These are phyloP conservation scores for Epinephelus moara DNA, from an alignment of 2,113 vertebrate genomes.

Conservation along the genomic window DNA sequence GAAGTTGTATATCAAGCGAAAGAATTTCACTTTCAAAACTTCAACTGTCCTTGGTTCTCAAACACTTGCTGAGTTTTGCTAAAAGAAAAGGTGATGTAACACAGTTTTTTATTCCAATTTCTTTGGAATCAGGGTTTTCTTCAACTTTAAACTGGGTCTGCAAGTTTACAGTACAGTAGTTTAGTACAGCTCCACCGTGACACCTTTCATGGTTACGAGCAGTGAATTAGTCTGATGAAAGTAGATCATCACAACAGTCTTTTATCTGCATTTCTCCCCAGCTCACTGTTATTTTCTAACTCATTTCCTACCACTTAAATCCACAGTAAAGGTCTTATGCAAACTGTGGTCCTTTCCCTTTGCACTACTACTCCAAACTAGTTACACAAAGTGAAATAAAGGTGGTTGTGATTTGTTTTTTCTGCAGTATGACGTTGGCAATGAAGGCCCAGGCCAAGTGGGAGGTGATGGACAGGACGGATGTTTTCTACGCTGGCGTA, in stretches of 20 bases:
- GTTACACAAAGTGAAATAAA: neutral
- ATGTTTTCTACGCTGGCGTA: slow-evolving; percentile 82
- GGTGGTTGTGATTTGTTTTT: neutral
- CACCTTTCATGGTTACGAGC: too few species aligned
- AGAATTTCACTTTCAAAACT: too few species aligned
- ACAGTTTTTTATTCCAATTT: too few species aligned
- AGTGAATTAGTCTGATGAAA: neutral
- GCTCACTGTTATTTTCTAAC: neutral
- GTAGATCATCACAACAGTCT: neutral
- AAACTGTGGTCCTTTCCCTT: neutral
- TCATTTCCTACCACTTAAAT: neutral
- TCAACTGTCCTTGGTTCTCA: too few species aligned
- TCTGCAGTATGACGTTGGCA: slow-evolving; percentile 89
- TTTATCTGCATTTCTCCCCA: neutral
- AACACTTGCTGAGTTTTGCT: too few species aligned
- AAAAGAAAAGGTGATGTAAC: too few species aligned
- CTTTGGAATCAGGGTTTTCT: too few species aligned
- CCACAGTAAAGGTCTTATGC: neutral
- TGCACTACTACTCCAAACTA: neutral
- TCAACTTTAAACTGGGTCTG: too few species aligned
- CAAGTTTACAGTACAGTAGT: neutral
- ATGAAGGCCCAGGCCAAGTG: slow-evolving; percentile 89
- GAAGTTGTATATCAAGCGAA: too few species aligned
- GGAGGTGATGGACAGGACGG: slow-evolving; percentile 83
- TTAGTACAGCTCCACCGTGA: too few species aligned